A percentile compares a stretch with the other conserved stretches of the same genome.
phyloP scores from a whole-genome alignment of 2,113 vertebrate species.

The Etia nguti region DNA sequence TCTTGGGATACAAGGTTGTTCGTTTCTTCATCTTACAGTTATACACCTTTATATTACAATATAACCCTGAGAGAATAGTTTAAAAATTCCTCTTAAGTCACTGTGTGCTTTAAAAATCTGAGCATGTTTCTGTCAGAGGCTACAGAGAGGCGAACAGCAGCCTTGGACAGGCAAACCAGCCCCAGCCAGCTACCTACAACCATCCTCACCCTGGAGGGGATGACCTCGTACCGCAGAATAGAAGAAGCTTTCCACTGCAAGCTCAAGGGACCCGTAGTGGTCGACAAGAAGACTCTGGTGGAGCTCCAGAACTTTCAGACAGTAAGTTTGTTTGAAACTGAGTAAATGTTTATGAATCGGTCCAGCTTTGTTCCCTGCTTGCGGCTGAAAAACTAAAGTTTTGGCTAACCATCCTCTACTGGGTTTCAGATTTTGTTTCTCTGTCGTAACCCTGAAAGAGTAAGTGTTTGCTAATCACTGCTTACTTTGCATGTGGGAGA shows the following conservation, averaged over 20 bases:
- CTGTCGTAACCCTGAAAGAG: slow-evolving; percentile 27
- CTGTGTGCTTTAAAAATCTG: not conserved
- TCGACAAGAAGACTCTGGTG: slow-evolving; percentile 88
- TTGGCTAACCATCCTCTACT: slow-evolving; percentile 16
- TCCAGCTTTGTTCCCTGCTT: not conserved
- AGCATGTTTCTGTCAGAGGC: slow-evolving; percentile 75
- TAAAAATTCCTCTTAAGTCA: not conserved
- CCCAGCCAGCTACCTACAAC: slow-evolving; percentile 72
- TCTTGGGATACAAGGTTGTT: not conserved
- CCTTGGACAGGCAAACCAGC: slow-evolving; percentile 55
- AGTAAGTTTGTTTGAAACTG: slow-evolving; percentile 71
- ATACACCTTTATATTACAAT: not conserved
- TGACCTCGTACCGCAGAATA: slow-evolving; percentile 68
- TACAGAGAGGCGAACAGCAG: slow-evolving; percentile 73
- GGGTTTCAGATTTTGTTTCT: slow-evolving; percentile 35
- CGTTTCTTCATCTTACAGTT: not conserved
- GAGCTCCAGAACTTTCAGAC: slow-evolving; percentile 93
- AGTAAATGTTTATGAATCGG: slow-evolving; percentile 41
- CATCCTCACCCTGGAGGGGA: slow-evolving; percentile 73
- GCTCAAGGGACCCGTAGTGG: slow-evolving; percentile 80
- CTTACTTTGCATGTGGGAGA: slow-evolving; percentile 37
- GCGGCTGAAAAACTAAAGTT: slow-evolving; percentile 23
- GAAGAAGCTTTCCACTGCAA: slow-evolving; percentile 89
- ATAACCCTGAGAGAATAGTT: not conserved
- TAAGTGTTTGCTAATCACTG: slow-evolving; percentile 39